These are phyloP conservation scores for Acridotheres tristis DNA, from an alignment of 2,797 vertebrate genomes.

Conservation along the genomic window DNA sequence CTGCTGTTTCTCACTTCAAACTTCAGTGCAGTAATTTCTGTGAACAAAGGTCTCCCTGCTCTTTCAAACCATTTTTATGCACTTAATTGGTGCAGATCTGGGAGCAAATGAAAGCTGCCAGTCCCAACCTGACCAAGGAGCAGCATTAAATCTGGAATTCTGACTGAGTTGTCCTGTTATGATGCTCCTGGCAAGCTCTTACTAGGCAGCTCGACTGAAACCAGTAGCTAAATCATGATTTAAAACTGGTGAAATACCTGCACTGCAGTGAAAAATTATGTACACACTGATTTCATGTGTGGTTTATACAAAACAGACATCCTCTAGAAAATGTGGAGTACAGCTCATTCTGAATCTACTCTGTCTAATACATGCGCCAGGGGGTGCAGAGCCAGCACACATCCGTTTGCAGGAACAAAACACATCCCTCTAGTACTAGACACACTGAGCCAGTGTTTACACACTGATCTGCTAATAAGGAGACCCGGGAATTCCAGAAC, in stretches of 20 bases:
- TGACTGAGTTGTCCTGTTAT: not conserved
- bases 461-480: constrained; percentile 44
- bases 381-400: not conserved
- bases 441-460: constrained; percentile 47
- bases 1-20: not conserved
- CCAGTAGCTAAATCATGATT: not conserved
- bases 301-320: not conserved
- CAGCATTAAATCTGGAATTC: not conserved
- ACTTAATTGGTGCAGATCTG: not conserved
- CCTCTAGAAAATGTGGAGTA: not conserved
- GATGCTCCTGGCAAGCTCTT: not conserved
- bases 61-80: not conserved
- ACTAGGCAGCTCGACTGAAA: not conserved
- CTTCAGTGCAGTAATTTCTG: not conserved
- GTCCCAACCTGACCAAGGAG: not conserved
- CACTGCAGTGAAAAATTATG: not conserved
- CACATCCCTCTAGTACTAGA: constrained; percentile 23
- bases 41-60: not conserved
- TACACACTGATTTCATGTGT: not conserved
- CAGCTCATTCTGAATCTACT: not conserved
- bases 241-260: not conserved
- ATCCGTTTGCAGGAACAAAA: constrained; percentile 3
- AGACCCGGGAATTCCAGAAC: constrained; percentile 54
- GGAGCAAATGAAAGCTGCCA: not conserved
- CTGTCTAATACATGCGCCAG: not conserved